Evolutionary conservation across 2,113 vertebrate species (phyloP), one percentile per base, ranked within the genome.

Genomic region (Oreotrochilus melanogaster): DNA sequence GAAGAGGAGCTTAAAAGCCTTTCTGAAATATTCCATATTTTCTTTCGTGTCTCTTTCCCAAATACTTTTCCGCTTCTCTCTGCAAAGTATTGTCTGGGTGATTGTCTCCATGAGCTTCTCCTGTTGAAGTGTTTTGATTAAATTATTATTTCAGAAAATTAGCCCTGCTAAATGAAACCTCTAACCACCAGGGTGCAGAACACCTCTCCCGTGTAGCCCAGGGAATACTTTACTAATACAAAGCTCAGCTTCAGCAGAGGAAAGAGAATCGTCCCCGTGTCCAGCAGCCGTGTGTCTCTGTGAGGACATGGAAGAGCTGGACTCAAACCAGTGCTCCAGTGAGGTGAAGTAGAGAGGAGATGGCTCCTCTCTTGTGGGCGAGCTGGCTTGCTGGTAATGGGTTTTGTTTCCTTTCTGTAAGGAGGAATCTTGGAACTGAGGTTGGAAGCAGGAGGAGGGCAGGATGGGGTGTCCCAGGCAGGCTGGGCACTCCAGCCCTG

Each of bases 301-400:
- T 80, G 76, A 81, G 80, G 85, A 91, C 54, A 61, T 74, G 78
- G 81, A 91, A 57, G 60, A 94, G 90, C 81, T 94, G 58, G n/a
- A 73, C 80, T 80, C 92, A 84, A 70, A 69, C 18, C 72, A 65
- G 0, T 31, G 80, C 60, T 65, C 14, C 60, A 45, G 64, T 39
- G n/a, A 82, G 86, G 84, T 65, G 80, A 74, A 72, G 57, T 71
- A 80, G 64, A 60, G 78, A 50, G 62, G 45, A n/a, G 48, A 2
- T 2, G 1, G n/a, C 42, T 66, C 18, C 18, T 43, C 42, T 80
- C 58, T 43, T 53, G 1, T 2, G 23, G 78, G 54, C 76, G 64
- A 73, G 54, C n/a, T n/a, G 43, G 35, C 10, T 21, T 65, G 64
- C 80, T 89, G 60, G 60, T 70, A 24, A 66, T 50, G 51, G 43